Evolutionary conservation across 2,888 invertebrate species (phyloP), one percentile per base, ranked within the genome.

Genomic region (Drosophila pegasa): DNA sequence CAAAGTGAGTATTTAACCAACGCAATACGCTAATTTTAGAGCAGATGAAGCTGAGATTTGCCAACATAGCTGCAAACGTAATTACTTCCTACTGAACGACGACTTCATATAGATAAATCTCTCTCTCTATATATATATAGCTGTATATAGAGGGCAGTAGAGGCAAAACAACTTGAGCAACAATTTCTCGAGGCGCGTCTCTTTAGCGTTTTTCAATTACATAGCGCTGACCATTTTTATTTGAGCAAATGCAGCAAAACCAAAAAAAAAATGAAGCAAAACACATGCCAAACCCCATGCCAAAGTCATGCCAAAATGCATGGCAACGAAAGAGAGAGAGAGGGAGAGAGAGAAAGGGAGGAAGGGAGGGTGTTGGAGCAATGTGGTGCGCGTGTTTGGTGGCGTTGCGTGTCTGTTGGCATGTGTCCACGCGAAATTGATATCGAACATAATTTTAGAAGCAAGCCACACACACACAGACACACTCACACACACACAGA

Each of bases 351-450:
- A 56, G 55, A 68, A 50, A 20, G 25, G 35, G n/a, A n/a, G 31
- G 64, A 57, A 20, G 22, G 29, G 16, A 14, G 33, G 62, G 62
- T 67, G 16, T 2, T 1, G 14, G n/a, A 0, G 62, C 79, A 78
- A 88, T 80, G 84, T 84, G 71, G 75, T 82, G 75, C 83, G 84
- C 87, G 80, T 88, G 84, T 88, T 86, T 85, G 84, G 84, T 84
- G 88, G 85, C 88, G 85, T 85, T 88, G 88, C 84, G 88, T 85
- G 85, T 85, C 87, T 75, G 63, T 86, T 84, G 88, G 84, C 84
- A 88, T 88, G 87, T 88, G 85, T 85, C 85, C 88, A 85, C 88
- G 78, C 88, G 85, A 88, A 85, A 85, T 85, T 85, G 88, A 85
- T 85, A 85, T 85, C 84, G 88, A 85, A 88, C 84, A 86, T 86